Evolutionary conservation across 2,113 vertebrate genomes (phyloP), one percentile per base, ranked within the genome.

Genomic region (Pitta sordida): DNA sequence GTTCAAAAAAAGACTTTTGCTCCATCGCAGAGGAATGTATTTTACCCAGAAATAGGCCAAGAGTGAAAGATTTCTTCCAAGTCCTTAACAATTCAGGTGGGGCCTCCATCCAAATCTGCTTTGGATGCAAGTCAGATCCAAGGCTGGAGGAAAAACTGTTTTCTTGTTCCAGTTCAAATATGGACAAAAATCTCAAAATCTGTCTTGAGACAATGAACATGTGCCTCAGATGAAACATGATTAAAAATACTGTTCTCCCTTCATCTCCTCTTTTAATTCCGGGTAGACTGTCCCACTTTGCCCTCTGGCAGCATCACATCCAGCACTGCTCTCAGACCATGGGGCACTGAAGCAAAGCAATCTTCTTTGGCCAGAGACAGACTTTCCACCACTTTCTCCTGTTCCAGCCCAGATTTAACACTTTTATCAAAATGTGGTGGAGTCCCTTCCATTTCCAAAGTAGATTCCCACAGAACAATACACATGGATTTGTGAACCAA

Each of bases 161-260:
- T 81, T 83, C 79, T 77, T 94, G 91, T 91, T 96, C 95, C 91
- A 95, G 95, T 95, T 95, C 91, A 96, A 90, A 95, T 86, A 91
- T 6, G 69, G 94, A 92, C 85, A 94, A 95, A n/a, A 91, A 90
- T 90, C 94, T 92, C 78, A 87, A 87, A 92, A 96, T 92, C 96
- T 91, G 51, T 39, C 92, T 92, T 94, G 82, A 95, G 93, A 94
- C 94, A 94, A 92, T 88, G 94, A 96, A 90, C 87, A 83, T 63
- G 86, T 27, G 15, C 71, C 87, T 81, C 90, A 74, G n/a, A 81
- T 75, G 68, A 96, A 95, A 75, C 58, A 44, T 0, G 8, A 94
- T 86, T 90, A 94, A 77, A 89, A 93, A 68, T 41, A 34, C 56
- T 81, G 36, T 24, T 78, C 71, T 77, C 39, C 23, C 74, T 85